phyloP scores from a whole-genome alignment of 2,113 vertebrate genomes.

The Prionailurus bengalensis region DNA sequence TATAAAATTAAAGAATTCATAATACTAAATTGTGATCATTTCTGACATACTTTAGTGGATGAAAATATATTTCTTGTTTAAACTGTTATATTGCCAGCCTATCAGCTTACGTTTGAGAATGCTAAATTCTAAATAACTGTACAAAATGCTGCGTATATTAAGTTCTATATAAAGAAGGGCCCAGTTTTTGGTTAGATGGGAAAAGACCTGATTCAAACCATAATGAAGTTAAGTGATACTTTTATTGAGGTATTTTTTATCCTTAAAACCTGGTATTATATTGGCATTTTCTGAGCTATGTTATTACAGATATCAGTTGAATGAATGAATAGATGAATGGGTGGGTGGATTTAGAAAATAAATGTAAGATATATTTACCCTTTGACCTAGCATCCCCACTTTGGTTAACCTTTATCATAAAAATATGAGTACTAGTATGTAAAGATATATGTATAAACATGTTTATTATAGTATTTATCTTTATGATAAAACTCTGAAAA shows the following conservation, averaged over 20 bases:
- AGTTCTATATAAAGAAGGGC: background rate
- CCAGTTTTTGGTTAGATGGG: background rate
- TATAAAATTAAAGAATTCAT: constrained; percentile 43
- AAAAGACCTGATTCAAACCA: constrained; percentile 16
- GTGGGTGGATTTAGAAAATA: constrained; percentile 43
- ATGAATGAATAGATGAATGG: background rate
- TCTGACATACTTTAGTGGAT: constrained; percentile 2
- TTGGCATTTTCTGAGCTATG: constrained; percentile 5
- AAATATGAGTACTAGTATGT: background rate
- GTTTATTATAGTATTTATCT: background rate
- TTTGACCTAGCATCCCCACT: background rate
- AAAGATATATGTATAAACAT: background rate
- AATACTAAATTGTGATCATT: background rate
- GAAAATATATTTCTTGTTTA: constrained; percentile 48
- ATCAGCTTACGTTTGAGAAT: background rate
- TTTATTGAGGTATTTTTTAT: background rate
- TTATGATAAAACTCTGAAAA: constrained; percentile 4
- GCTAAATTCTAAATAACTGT: constrained; percentile 22
- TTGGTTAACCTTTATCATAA: background rate
- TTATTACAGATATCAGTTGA: background rate
- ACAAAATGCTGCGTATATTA: background rate
- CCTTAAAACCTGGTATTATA: background rate
- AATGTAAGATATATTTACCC: background rate
- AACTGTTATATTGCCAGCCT: background rate
- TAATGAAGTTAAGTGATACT: constrained; percentile 2